phyloP scores from a whole-genome alignment of 2,113 vertebrate species.

The Calonectris borealis region DNA sequence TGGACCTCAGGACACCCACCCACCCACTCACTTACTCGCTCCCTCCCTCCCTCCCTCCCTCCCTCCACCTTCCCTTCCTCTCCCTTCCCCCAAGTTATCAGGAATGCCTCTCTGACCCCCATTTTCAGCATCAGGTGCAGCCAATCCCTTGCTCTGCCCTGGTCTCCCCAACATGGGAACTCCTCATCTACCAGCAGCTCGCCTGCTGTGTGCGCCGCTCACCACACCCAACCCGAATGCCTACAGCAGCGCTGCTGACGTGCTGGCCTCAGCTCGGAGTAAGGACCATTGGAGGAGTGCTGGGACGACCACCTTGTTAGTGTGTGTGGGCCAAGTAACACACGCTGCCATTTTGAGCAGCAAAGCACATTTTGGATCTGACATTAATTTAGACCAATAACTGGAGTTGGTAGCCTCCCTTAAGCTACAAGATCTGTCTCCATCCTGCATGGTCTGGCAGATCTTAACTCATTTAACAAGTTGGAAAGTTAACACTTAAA shows the following conservation, averaged over 20 bases:
- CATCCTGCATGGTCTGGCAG: background rate
- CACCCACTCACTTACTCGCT: too few species aligned
- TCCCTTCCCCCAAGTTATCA: background rate
- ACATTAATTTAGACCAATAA: background rate
- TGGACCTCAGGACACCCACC: background rate
- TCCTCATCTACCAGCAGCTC: background rate
- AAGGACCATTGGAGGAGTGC: background rate
- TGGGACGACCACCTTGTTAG: accelerated
- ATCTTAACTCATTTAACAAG: background rate
- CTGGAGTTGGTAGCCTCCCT: background rate
- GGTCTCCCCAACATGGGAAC: accelerated
- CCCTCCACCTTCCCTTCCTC: too few species aligned
- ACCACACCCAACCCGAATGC: background rate
- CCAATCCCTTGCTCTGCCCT: background rate
- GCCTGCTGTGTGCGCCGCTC: too few species aligned
- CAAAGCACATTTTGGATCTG: background rate
- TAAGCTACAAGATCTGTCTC: background rate
- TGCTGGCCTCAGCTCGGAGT: background rate
- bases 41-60: too few species aligned
- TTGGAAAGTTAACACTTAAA: background rate
- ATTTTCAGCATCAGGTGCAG: background rate
- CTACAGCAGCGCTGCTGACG: accelerated
- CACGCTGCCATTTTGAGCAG: background rate
- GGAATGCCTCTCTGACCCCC: background rate
- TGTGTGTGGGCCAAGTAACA: background rate